A percentile compares a stretch with the other conserved stretches of the same genome.
phyloP scores from a whole-genome alignment of 2,113 vertebrate genomes.

The Enhydra lutris region DNA sequence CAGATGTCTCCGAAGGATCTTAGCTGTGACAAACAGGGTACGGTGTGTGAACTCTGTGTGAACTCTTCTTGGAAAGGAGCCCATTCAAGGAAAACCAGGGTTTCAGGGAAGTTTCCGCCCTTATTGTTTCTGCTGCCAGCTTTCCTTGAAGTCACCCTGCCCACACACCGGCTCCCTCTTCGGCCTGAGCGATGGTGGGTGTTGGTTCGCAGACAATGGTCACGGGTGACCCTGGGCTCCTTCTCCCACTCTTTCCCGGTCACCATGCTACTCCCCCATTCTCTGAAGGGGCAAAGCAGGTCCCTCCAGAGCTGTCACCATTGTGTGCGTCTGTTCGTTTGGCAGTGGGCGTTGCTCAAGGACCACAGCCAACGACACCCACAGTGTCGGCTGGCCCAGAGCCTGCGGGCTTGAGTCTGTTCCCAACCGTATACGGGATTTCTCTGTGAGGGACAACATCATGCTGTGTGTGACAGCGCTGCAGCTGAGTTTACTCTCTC shows the following conservation, averaged over 20 bases:
- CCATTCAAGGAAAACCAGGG: background rate
- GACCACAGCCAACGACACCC: slow-evolving; percentile 75
- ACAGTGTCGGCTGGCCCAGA: slow-evolving; percentile 76
- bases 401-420: slow-evolving; percentile 64
- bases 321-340: slow-evolving; percentile 68
- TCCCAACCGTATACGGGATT: slow-evolving; percentile 62
- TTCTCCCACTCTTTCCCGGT: background rate
- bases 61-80: background rate
- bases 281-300: background rate
- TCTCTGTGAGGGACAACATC: slow-evolving; percentile 66
- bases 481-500: slow-evolving; percentile 68
- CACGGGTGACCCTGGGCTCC: rapidly evolving
- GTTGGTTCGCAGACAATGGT: rapidly evolving
- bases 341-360: slow-evolving; percentile 63
- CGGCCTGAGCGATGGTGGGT: rapidly evolving
- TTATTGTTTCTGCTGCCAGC: rapidly evolving
- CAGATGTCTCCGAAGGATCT: background rate
- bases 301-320: slow-evolving; percentile 56
- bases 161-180: rapidly evolving
- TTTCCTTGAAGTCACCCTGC: rapidly evolving
- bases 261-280: background rate
- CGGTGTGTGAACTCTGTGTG: background rate
- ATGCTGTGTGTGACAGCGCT: slow-evolving; percentile 64
- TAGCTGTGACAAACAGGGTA: background rate
- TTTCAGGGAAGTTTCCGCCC: rapidly evolving